Evolutionary conservation across 2,888 invertebrate species (phyloP).

Genomic region (Ypsolopha sequella): DNA sequence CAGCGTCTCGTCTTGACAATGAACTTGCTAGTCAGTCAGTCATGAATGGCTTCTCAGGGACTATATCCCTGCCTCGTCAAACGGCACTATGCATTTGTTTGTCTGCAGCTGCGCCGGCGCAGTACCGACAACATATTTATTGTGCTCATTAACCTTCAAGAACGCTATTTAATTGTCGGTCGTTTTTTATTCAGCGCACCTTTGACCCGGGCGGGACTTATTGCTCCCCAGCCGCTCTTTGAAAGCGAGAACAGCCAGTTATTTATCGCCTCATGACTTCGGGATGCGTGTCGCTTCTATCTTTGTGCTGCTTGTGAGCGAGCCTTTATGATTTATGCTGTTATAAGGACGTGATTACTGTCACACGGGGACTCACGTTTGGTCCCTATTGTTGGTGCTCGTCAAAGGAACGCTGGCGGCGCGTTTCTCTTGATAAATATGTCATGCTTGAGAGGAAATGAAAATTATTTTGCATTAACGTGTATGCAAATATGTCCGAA

Average conservation of each 20-base stretch:
- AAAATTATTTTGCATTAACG: neutral
- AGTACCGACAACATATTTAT: constrained; percentile 71
- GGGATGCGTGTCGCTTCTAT: constrained; percentile 61
- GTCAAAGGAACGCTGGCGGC: neutral
- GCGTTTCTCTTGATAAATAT: neutral
- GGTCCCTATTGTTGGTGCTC: neutral
- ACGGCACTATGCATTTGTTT: constrained; percentile 60
- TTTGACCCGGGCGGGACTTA: constrained; percentile 66
- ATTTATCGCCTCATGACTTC: constrained; percentile 55
- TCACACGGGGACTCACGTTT: constrained; percentile 32
- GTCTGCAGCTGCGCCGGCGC: constrained; percentile 50
- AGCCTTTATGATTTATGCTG: constrained; percentile 58
- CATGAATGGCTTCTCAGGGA: constrained; percentile 20
- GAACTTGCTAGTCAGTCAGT: constrained; percentile 47
- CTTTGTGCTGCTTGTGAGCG: constrained; percentile 63
- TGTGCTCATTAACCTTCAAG: constrained; percentile 71
- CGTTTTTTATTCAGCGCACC: constrained; percentile 71
- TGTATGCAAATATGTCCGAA: constrained; percentile 3
- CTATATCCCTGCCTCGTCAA: constrained; percentile 14
- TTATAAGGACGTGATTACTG: constrained; percentile 61
- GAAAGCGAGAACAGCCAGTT: constrained; percentile 65
- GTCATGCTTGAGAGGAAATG: constrained; percentile 1
- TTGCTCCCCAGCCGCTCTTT: constrained; percentile 64
- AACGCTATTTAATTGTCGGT: constrained; percentile 71
- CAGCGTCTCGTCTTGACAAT: constrained; percentile 41